Conservation (phyloP, 2,113 vertebrate genomes). For the Nesoenas mayeri region DNA sequence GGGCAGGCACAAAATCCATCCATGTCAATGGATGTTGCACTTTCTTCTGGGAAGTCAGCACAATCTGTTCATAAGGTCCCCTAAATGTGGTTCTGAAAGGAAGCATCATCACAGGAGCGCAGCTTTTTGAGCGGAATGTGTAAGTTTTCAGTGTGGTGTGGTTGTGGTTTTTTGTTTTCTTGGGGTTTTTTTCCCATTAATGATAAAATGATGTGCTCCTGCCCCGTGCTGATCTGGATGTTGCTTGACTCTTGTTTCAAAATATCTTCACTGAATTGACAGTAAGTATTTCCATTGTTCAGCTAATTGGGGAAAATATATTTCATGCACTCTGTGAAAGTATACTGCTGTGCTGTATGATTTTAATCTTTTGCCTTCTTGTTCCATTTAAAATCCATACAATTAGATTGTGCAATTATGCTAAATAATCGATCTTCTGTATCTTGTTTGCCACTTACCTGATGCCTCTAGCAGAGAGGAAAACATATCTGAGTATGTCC, state of each 20-base stretch:
- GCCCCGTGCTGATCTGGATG: conserved; percentile 14
- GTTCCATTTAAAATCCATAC: conserved; percentile 61
- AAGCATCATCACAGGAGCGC: neutral
- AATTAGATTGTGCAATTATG: conserved; percentile 65
- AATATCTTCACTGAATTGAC: conserved; percentile 51
- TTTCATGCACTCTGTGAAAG: conserved; percentile 59
- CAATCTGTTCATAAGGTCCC: neutral
- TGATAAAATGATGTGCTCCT: neutral
- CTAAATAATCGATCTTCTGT: conserved; percentile 66
- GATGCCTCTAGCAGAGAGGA: conserved; percentile 47
- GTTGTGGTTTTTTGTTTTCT: neutral
- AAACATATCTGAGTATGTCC: conserved; percentile 32
- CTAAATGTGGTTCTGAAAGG: neutral
- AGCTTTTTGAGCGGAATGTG: neutral
- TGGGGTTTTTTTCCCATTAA: neutral
- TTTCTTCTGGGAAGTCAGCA: neutral
- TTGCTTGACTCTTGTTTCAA: conserved; percentile 20
- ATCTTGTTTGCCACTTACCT: conserved; percentile 59
- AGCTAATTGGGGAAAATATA: conserved; percentile 57
- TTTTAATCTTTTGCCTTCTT: conserved; percentile 58
- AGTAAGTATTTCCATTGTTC: conserved; percentile 64
- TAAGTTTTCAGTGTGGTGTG: neutral
- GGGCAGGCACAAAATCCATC: neutral
- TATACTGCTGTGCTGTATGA: conserved; percentile 54
- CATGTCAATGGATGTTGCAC: accelerated